Base-by-base conservation (phyloP, 1,140 invertebrate species). In the Leptinotarsa lineolata region DNA sequence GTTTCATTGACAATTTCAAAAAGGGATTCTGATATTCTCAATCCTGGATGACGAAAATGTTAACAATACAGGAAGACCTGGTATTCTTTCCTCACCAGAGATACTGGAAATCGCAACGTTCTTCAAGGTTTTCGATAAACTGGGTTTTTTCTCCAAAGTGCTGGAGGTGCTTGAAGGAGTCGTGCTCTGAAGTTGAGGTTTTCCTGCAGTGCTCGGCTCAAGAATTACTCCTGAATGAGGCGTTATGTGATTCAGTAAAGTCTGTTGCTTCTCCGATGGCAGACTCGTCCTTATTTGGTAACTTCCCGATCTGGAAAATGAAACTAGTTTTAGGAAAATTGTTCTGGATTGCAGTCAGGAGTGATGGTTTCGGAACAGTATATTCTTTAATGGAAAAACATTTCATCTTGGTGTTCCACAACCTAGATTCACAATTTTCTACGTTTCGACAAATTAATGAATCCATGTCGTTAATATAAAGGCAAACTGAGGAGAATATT, bases 51-150 rank as follows among this genome's bases (percentile, higher is more conserved):
- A 39, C 30, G 30, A 39, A 39, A 39, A 39, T 39, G 0, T 11
- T 11, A 39, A 39, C 30, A 39, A 8, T 3, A 3, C 30, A 11
- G 30, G 2, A 11, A 39, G 30, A 39, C 11, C 0, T 39, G 30
- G 3, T 11, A 39, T 39, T 11, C 8, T 16, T 18, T 18, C 22
- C 63, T 70, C 80, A 88, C 88, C 88, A 72, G 88, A 89, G 46
- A 89, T 84, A 79, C 88, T 89, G 60, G 88, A 87, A 16, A 86
- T 86, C 45, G 88, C 86, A 20, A 86, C 85, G 16, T 86, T 81
- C 65, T 86, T 82, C n/a, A 86, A 75, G 60, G 83, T 76, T 76
- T 85, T 85, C 11, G 83, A 78, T 20, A 85, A 68, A 70, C 76
- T 82, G 6, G 85, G 65, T 82, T 84, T 82, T 79, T 85, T 70